phyloP scores from a whole-genome alignment of 2,888 invertebrate genomes.

The Meganola albula region DNA sequence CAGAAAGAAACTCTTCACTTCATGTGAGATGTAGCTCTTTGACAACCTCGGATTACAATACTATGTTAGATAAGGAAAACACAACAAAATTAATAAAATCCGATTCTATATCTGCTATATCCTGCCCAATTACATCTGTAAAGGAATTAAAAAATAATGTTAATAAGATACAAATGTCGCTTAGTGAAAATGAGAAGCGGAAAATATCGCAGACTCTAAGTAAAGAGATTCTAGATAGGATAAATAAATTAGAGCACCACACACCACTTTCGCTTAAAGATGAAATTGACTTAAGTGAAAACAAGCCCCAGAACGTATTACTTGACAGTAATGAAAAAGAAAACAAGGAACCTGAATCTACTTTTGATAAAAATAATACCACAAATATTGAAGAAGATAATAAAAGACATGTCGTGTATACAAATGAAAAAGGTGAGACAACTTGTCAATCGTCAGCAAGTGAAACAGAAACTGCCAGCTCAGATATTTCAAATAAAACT shows the following conservation, averaged over 20 bases:
- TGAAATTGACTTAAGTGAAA: slow-evolving; percentile 80
- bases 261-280: slow-evolving; percentile 45
- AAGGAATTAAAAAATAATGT: slow-evolving; percentile 70
- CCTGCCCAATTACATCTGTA: slow-evolving; percentile 57
- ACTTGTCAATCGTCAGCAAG: slow-evolving; percentile 73
- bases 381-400: slow-evolving; percentile 29
- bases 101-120: slow-evolving; percentile 77
- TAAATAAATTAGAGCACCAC: slow-evolving; percentile 63
- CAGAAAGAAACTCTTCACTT: slow-evolving; percentile 52
- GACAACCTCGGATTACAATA: slow-evolving; percentile 57
- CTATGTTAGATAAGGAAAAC: slow-evolving; percentile 48
- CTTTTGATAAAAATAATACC: slow-evolving; percentile 1
- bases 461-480: slow-evolving; percentile 85
- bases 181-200: slow-evolving; percentile 84
- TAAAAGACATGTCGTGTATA: slow-evolving; percentile 38
- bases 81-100: slow-evolving; percentile 67
- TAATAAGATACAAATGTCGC: slow-evolving; percentile 68
- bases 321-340: slow-evolving; percentile 4
- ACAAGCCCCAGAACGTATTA: slow-evolving; percentile 28
- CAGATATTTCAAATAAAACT: slow-evolving; percentile 83
- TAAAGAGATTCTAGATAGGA: slow-evolving; percentile 83
- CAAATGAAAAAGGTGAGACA: slow-evolving; percentile 47
- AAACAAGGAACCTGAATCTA: slow-evolving; percentile 6
- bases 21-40: slow-evolving; percentile 79
- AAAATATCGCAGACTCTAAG: slow-evolving; percentile 84